Evolutionary conservation across 2,113 vertebrate species (phyloP).

Genomic region (Australoheros scitulus): DNA sequence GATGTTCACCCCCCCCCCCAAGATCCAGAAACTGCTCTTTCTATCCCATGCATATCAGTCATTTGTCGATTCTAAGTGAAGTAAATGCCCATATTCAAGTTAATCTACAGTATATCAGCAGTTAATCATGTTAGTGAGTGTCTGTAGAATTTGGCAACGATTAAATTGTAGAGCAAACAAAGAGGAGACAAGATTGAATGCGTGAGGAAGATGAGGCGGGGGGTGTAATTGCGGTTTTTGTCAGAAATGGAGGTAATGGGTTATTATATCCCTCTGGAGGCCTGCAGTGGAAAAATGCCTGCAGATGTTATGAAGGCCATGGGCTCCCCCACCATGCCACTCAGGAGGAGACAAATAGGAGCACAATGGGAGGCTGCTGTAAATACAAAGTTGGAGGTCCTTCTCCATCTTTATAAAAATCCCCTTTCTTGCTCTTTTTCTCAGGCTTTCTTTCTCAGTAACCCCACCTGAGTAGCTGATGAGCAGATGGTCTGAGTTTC

Average conservation of each 20-base stretch:
- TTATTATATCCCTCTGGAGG: slow-evolving; percentile 76
- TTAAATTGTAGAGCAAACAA: slow-evolving; percentile 64
- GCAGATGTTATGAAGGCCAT: slow-evolving; percentile 69
- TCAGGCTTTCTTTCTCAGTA: slow-evolving; percentile 18
- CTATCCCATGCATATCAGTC: not conserved
- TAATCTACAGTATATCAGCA: not conserved
- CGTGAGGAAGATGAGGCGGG: slow-evolving; percentile 65
- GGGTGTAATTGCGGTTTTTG: slow-evolving; percentile 80
- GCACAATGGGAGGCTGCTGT: slow-evolving; percentile 66
- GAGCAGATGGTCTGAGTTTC: slow-evolving; percentile 49
- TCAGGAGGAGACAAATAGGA: slow-evolving; percentile 74
- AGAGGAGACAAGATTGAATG: slow-evolving; percentile 56
- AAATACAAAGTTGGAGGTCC: slow-evolving; percentile 67
- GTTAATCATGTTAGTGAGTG: not conserved
- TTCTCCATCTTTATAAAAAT: slow-evolving; percentile 68
- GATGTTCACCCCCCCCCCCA: not conserved
- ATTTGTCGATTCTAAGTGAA: not conserved
- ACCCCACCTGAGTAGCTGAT: slow-evolving; percentile 25
- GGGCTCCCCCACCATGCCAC: slow-evolving; percentile 44
- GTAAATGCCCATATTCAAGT: not conserved
- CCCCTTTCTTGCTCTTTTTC: slow-evolving; percentile 12
- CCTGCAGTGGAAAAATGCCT: slow-evolving; percentile 60
- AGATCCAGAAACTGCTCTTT: slow-evolving; percentile 1
- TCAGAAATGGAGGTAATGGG: slow-evolving; percentile 75
- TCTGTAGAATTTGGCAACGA: slow-evolving; percentile 24